Evolutionary conservation across 1,140 invertebrate genomes (phyloP).

Genomic region (Drosophila carrolli): DNA sequence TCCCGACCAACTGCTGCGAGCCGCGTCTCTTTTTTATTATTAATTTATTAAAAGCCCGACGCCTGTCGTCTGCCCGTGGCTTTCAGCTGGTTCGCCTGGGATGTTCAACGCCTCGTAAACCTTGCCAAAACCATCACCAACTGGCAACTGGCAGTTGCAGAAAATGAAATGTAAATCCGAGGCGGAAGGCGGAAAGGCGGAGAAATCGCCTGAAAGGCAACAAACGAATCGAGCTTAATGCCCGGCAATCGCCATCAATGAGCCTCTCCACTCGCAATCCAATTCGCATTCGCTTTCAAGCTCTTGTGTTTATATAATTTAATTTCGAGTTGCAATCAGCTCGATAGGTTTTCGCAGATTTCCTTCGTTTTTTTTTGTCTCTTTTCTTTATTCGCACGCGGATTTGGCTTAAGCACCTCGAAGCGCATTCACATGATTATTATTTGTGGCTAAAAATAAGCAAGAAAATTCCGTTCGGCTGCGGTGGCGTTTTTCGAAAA

Average conservation of each 20-base stretch:
- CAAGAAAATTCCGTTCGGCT: constrained; percentile 28
- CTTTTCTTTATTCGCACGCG: constrained; percentile 24
- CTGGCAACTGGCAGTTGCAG: constrained; percentile 19
- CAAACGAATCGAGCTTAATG: constrained; percentile 60
- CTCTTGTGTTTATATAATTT: constrained; percentile 78
- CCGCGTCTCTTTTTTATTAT: constrained; percentile 56
- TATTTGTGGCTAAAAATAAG: constrained; percentile 67
- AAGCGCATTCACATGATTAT: constrained; percentile 45
- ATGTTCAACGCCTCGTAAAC: constrained; percentile 72
- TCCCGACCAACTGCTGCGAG: constrained; percentile 30
- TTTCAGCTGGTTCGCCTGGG: constrained; percentile 19
- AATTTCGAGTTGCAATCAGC: constrained; percentile 76
- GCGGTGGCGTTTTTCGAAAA: constrained; percentile 51
- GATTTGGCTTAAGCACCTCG: constrained; percentile 45
- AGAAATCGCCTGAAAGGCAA: constrained; percentile 43
- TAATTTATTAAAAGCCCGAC: constrained; percentile 77
- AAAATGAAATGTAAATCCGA: constrained; percentile 79
- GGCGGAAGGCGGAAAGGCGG: constrained; percentile 30
- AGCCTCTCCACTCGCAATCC: constrained; percentile 25
- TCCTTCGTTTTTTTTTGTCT: constrained; percentile 21
- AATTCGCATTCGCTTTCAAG: constrained; percentile 41
- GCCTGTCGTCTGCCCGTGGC: constrained; percentile 37
- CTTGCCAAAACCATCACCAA: constrained; percentile 73
- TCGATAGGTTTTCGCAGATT: constrained; percentile 67
- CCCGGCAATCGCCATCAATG: constrained; percentile 68